Conservation (phyloP, 1,140 invertebrate genomes). For the Drosophila ananassae region DNA sequence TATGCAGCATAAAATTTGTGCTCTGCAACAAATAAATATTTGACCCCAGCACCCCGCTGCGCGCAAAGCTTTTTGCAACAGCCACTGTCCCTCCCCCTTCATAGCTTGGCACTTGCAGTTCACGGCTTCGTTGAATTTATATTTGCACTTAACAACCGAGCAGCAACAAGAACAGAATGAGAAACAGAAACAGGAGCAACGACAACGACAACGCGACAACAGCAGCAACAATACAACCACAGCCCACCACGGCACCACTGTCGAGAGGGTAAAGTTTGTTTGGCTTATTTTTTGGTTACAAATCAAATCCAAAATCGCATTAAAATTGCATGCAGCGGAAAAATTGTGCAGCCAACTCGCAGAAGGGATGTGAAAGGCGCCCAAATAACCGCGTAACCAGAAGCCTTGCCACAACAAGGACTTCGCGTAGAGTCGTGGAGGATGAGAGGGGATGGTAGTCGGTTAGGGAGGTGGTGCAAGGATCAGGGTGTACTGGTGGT, state of each 20-base stretch:
- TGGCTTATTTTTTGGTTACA: conserved; percentile 80
- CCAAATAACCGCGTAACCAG: conserved; percentile 58
- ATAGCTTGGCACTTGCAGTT: conserved; percentile 41
- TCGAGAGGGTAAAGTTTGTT: conserved; percentile 65
- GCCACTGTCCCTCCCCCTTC: background rate
- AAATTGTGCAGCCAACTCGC: conserved; percentile 48
- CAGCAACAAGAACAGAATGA: conserved; percentile 50
- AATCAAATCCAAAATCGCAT: conserved; percentile 81
- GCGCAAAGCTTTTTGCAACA: conserved; percentile 19
- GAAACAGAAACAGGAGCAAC: conserved; percentile 15
- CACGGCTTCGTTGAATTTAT: conserved; percentile 72
- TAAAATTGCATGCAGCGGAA: conserved; percentile 78
- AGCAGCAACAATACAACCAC: conserved; percentile 43
- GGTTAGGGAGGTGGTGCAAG: background rate
- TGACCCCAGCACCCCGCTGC: conserved; percentile 27
- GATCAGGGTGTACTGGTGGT: background rate
- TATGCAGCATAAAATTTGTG: conserved; percentile 75
- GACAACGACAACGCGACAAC: conserved; percentile 25
- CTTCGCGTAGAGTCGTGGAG: conserved; percentile 2
- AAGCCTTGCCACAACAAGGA: conserved; percentile 49
- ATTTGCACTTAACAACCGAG: conserved; percentile 77
- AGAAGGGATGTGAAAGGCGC: conserved; percentile 40
- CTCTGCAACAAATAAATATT: conserved; percentile 80
- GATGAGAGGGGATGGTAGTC: background rate
- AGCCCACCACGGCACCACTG: conserved; percentile 47